Evolutionary conservation across 1,140 invertebrate species (phyloP).

Genomic region (Nasonia longicornis): DNA sequence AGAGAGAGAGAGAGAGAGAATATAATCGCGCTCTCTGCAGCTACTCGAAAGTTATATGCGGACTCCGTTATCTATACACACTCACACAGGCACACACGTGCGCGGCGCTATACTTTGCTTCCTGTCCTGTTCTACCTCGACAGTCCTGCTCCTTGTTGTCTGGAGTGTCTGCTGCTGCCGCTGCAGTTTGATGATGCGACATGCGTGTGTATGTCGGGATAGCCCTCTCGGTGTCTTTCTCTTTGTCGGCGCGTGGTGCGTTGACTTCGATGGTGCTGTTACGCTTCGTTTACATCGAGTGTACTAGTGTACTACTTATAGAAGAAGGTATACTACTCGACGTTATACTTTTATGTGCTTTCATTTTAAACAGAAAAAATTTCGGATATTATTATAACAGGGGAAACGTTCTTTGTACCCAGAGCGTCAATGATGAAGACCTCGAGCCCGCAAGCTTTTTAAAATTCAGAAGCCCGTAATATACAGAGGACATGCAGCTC

Average conservation of each 20-base stretch:
- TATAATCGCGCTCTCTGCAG: not conserved
- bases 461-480: constrained; percentile 1
- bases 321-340: no score
- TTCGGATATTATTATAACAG: no score
- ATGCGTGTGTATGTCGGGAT: not conserved
- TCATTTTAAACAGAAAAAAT: no score
- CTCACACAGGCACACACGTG: not conserved
- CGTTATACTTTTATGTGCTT: no score
- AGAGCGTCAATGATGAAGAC: not conserved
- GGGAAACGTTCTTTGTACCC: not conserved
- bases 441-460: constrained; percentile 1
- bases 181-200: not conserved
- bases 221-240: not conserved
- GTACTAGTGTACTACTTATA: no score
- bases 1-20: not conserved
- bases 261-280: not conserved
- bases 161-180: not conserved
- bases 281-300: not conserved
- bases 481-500: not conserved
- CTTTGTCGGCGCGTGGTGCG: not conserved
- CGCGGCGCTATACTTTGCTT: not conserved
- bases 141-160: constrained; percentile 29
- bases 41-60: constrained; percentile 4
- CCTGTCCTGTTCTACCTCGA: constrained; percentile 4
- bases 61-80: constrained; percentile 25